Base-by-base conservation (phyloP, 2,113 vertebrate species). In the Pycnonotus jocosus region DNA sequence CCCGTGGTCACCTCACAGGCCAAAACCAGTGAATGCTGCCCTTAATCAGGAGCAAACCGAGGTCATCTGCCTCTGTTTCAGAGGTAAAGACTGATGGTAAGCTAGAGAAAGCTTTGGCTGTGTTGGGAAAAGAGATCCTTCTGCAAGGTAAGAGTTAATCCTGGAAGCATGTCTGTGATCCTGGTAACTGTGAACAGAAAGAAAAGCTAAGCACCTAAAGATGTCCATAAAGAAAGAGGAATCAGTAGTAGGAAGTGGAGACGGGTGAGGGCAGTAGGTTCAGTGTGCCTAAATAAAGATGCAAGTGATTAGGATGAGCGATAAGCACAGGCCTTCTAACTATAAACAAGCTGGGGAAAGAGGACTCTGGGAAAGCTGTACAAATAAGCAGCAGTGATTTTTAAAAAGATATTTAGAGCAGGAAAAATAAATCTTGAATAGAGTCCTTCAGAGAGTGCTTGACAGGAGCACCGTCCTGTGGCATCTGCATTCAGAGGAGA, bases 341-440 rank as follows among this genome's bases (percentile, higher is more conserved):
- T 92, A 42, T 86, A 96, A 97, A 97, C 79, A 93, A 81, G 15
- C 61, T 31, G 71, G 69, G 70, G 47, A 88, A 94, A 69, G 73
- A 87, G 62, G 73, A 37, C 50, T 62, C 68, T 45, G 70, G 62
- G 76, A 90, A 81, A 81, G 85, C 76, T 91, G 53, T 71, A 83
- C 35, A 95, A 95, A 96, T 91, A 94, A 90, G 81, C 91, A 93
- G 54, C 86, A 92, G 24, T 28, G n/a, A 70, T 78, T 94, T 94
- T 93, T 0, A 66, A 90, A 86, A 79, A 68, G 45, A 58, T 86
- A 92, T 69, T 78, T 66, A 78, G 53, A 48, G 76, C 35, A 92
- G 72, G 35, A 88, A 94, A 96, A 95, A 83, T 71, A 94, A 95
- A 93, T 81, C 72, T 42, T 90, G 69, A n/a, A 5, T 8, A 27